phyloP scores from a whole-genome alignment of 2,888 invertebrate species.

The Alentia gelatinosa region DNA sequence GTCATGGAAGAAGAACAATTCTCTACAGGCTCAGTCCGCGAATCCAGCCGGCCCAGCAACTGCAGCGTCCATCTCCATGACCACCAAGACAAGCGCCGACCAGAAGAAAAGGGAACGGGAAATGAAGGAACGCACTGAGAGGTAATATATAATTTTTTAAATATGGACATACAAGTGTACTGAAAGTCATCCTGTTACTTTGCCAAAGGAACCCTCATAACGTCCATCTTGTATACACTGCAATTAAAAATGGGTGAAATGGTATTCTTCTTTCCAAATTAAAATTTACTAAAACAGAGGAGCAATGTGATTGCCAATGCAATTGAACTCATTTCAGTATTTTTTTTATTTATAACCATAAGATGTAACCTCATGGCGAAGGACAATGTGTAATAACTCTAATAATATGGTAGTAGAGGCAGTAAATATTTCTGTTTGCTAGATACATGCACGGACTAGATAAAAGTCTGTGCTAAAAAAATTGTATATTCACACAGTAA shows the following conservation, averaged over 20 bases:
- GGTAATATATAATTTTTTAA: no score
- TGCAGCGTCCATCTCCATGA: not conserved
- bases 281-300: not conserved
- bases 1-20: constrained; percentile 35
- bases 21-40: not conserved
- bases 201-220: not conserved
- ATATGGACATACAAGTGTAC: not conserved
- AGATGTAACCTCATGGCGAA: no score
- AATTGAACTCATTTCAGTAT: no score
- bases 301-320: not conserved
- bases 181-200: not conserved
- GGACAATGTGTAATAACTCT: no score
- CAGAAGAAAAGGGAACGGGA: constrained; percentile 54
- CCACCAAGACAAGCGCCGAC: constrained; percentile 9
- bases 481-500: no score
- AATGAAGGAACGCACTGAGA: constrained; percentile 57
- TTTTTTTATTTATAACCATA: no score
- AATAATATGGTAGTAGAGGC: no score
- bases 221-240: not conserved
- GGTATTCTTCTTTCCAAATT: not conserved
- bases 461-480: no score
- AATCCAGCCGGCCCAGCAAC: not conserved
- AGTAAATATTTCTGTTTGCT: no score
- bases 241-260: not conserved
- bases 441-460: no score